phyloP scores from a whole-genome alignment of 53 echinoderm and acorn worm species.

The Astropecten irregularis region DNA sequence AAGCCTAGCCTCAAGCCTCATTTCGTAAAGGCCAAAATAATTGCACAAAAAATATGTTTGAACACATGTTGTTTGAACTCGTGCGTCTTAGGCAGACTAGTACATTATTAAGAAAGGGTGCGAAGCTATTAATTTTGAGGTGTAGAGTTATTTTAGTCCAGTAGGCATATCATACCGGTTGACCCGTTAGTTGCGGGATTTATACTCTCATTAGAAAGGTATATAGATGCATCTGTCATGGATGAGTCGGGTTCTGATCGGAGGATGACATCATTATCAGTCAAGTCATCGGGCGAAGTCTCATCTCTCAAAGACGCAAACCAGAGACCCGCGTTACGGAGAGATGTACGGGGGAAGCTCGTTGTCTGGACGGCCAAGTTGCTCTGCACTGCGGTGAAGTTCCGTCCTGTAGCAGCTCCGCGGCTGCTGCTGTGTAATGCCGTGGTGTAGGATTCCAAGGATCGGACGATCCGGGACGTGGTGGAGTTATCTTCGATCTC shows the following conservation, averaged over 20 bases:
- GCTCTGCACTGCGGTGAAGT: conserved; percentile 55
- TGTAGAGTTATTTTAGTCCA: no score
- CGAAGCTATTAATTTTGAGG: no score
- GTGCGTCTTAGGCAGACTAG: no score
- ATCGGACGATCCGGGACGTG: conserved; percentile 62
- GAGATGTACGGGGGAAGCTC: background rate
- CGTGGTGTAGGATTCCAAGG: conserved; percentile 70
- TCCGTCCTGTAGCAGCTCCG: no score
- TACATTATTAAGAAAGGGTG: no score
- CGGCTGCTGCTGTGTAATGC: conserved; percentile 43
- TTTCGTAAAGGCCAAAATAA: no score
- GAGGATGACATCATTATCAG: background rate
- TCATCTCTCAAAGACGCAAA: background rate
- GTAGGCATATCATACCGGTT: no score
- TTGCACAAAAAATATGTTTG: no score
- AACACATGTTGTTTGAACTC: no score
- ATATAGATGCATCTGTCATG: background rate
- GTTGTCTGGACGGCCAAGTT: conserved; percentile 50
- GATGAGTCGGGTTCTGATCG: background rate
- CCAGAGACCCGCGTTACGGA: background rate
- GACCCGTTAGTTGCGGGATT: no score
- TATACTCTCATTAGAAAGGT: background rate
- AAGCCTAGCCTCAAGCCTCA: no score
- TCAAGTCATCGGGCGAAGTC: background rate
- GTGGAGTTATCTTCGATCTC: conserved; percentile 39